phyloP scores from a whole-genome alignment of 2,888 invertebrate genomes.

The Proisotoma minuta region DNA sequence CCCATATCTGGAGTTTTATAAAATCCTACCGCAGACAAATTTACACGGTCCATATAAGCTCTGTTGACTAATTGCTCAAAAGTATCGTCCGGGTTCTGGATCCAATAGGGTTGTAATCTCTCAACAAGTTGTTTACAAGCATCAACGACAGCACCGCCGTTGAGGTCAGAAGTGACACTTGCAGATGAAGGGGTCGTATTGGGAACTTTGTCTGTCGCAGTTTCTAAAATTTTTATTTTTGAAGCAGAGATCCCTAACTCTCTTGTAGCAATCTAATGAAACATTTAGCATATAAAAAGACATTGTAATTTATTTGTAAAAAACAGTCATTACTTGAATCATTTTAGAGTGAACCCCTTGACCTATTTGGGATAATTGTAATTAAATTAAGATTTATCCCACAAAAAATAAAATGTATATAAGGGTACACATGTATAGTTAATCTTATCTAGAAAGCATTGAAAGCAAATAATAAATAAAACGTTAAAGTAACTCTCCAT shows the following conservation, averaged over 20 bases:
- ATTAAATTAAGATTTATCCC: too few relatives aligned
- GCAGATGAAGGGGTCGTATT: conserved; percentile 53
- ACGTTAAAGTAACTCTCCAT: too few relatives aligned
- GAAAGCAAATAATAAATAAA: too few relatives aligned
- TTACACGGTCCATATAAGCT: conserved; percentile 72
- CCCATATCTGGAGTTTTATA: conserved; percentile 52
- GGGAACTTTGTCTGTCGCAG: conserved; percentile 52
- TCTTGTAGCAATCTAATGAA: conserved; percentile 48
- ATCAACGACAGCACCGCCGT: conserved; percentile 54
- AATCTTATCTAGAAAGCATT: too few relatives aligned
- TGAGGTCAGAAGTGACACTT: conserved; percentile 51
- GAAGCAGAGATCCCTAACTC: conserved; percentile 46
- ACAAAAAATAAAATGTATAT: too few relatives aligned
- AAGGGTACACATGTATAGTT: too few relatives aligned
- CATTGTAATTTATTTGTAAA: background rate
- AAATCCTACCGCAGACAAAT: conserved; percentile 78
- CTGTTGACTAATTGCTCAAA: conserved; percentile 79
- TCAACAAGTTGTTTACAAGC: conserved; percentile 72
- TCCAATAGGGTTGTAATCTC: conserved; percentile 68
- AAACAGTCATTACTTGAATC: conserved; percentile 51
- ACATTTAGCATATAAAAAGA: background rate
- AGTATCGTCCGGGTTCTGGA: conserved; percentile 66
- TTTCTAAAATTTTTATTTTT: conserved; percentile 49
- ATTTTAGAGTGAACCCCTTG: conserved; percentile 57
- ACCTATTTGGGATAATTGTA: too few relatives aligned